Conservation (phyloP, 2,113 vertebrate species). For the Terrapene triunguis region DNA sequence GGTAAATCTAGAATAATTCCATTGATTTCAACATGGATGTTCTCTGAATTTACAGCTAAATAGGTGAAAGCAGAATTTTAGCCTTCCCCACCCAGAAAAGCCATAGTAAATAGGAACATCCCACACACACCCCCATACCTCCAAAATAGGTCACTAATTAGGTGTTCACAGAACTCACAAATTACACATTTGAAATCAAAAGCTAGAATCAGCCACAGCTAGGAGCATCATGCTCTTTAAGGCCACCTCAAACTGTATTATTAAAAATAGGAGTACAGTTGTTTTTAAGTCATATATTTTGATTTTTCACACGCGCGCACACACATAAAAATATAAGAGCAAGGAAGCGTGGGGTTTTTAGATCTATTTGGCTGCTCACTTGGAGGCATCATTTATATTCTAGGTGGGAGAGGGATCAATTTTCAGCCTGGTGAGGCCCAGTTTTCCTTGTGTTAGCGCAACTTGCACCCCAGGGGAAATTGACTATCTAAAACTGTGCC, state of each 20-base stretch:
- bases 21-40: not conserved
- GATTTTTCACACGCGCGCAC: accelerated
- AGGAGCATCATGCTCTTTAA: not conserved
- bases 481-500: not conserved
- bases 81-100: not conserved
- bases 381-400: not conserved
- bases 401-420: accelerated
- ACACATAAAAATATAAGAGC: not conserved
- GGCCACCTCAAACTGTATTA: not conserved
- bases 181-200: not conserved
- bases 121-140: too few species aligned
- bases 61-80: not conserved
- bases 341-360: not conserved
- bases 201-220: not conserved
- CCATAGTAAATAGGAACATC: too few species aligned
- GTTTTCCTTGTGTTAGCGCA: not conserved
- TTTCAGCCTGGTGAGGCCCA: not conserved
- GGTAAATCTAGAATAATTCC: not conserved
- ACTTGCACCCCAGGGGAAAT: not conserved
- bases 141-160: not conserved
- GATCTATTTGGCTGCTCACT: not conserved
- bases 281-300: not conserved
- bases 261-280: accelerated
- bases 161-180: not conserved
- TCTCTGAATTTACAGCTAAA: not conserved